Evolutionary conservation across 23 tunicate species (phyloP).

Genomic region (Aplidium turbinatum): DNA sequence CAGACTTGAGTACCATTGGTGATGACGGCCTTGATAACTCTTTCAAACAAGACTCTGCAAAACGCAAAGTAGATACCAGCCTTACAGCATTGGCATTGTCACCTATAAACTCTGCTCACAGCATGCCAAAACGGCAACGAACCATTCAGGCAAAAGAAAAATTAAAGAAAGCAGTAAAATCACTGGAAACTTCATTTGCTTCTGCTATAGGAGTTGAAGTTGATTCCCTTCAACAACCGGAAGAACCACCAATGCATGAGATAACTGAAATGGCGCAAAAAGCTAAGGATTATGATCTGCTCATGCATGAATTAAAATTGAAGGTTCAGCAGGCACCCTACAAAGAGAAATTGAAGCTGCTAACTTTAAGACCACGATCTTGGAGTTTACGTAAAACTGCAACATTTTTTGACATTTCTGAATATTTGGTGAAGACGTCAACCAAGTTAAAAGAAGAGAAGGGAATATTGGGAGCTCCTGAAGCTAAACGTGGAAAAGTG

Average conservation of each 20-base stretch:
- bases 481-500: too few relatives aligned
- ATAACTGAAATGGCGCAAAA: not conserved
- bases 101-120: not conserved
- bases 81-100: too few relatives aligned
- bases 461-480: not conserved
- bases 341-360: slow-evolving; percentile 1
- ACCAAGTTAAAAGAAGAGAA: not conserved
- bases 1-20: not conserved
- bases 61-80: slow-evolving; percentile 7
- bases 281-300: not conserved
- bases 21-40: not conserved
- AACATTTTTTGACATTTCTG: not conserved
- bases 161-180: not conserved
- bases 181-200: not conserved
- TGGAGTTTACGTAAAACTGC: not conserved
- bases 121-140: not conserved
- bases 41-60: not conserved
- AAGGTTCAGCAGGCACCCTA: not conserved
- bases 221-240: too few relatives aligned
- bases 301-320: not conserved
- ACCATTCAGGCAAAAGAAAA: slow-evolving; percentile 3
- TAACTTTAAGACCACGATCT: slow-evolving; percentile 2
- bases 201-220: not conserved
- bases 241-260: too few relatives aligned
- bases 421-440: slow-evolving; percentile 2